Base-by-base conservation (phyloP, 2,888 invertebrate genomes). In the Coremacera marginata region DNA sequence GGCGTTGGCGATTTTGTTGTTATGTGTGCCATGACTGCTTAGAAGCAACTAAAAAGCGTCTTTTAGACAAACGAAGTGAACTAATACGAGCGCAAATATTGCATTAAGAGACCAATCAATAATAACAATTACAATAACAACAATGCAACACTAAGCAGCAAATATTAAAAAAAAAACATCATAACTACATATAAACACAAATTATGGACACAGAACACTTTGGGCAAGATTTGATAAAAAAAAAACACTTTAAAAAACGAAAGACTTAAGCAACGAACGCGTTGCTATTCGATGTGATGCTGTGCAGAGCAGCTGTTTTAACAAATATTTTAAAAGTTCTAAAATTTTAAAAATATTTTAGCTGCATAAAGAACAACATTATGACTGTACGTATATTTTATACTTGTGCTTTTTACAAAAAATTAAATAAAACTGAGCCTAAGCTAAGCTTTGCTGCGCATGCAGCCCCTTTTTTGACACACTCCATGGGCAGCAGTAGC, bases 201-300 rank as follows among this genome's bases (percentile, higher is more conserved):
- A 49, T 16, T 22, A 22, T 16, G 37, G 37, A 25, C 8, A 52
- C 22, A 37, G 37, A 25, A 11, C 68, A 27, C 22, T 14, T 27
- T 9, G 37, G 4, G 49, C 0, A 44, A 44, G 44, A 68, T 19
- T 27, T 22, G n/a, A 49, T 22, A 14, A 16, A 27, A 25, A 27
- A 25, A 52, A 16, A 16, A 2, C n/a, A 5, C n/a, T 5, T 31
- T 5, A n/a, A 52, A 70, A 76, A 51, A 34, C 62, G 51, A 76
- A 75, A 75, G 70, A 75, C 70, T 80, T 73, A 77, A 80, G 76
- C 75, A 67, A 76, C 77, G 76, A 80, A 78, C 80, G 67, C 77
- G 60, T 70, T 55, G 44, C 55, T 34, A 70, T n/a, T n/a, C n/a
- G n/a, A n/a, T 25, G 16, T 19, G 44, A 65, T 27, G 34, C n/a